Evolutionary conservation across 2,797 vertebrate species (phyloP), one percentile per base, ranked within the genome.

Genomic region (Valencia hispanica): DNA sequence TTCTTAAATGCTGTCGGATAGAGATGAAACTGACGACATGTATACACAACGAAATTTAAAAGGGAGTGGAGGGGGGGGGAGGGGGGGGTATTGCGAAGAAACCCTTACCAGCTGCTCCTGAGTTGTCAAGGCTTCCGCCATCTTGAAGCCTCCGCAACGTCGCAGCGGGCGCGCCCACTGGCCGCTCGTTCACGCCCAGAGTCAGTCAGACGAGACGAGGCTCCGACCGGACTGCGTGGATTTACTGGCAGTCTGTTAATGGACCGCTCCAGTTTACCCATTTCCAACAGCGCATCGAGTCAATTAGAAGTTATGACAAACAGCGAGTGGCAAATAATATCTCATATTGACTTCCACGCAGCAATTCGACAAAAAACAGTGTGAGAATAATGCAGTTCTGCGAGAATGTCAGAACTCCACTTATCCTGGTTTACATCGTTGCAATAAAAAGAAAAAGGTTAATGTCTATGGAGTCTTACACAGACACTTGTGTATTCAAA

Each of bases 61-160:
- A 43, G 0, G 14, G 70, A 11, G 27, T n/a, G 20, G 47, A 45
- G 30, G 32, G 12, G 51, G 83, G n/a, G n/a, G n/a, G n/a, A n/a
- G n/a, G n/a, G n/a, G 10, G 10, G 10, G 10, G 41, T 5, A 4
- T 47, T 34, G 72, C 79, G 69, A 87, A 91, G 78, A 90, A 71
- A 83, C 70, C 74, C 95, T 96, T 94, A 96, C 96, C 95, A 95
- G 95, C 92, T 95, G 94, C 93, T 96, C 96, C 93, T 95, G 95
- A 93, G 93, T 92, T 94, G 96, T 96, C 94, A 96, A 92, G 94
- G 96, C 95, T 95, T 96, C 96, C 95, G 96, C 96, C 96, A 96
- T 96, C 94, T 96, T 96, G 95, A 95, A 96, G 95, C 95, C 95
- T 94, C 92, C 87, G 93, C 94, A 94, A 93, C 95, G 93, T 95